Evolutionary conservation across 92 coral and sea anemone genomes (phyloP).

Genomic region (Parazoanthus swiftii): DNA sequence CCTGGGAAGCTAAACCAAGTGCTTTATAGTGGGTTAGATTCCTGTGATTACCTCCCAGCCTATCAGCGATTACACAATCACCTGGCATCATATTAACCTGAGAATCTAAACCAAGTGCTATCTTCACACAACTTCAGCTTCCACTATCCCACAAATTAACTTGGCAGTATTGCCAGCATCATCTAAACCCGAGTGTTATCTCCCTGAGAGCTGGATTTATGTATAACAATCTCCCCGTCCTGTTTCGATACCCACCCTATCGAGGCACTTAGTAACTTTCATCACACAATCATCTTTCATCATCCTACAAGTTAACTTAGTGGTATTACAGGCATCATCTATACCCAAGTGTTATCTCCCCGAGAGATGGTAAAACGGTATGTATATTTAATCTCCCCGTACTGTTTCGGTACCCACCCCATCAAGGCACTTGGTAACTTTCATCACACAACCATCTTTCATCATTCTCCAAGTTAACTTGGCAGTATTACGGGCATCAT

Average conservation of each 20-base stretch:
- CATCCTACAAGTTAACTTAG: constrained; percentile 65
- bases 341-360: constrained; percentile 75
- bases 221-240: neutral
- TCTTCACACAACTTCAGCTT: constrained; percentile 49
- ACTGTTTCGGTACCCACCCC: constrained; percentile 71
- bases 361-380: neutral
- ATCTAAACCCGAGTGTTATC: constrained; percentile 59
- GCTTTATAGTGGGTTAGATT: neutral
- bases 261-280: constrained; percentile 66
- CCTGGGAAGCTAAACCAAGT: neutral
- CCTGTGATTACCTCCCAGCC: neutral
- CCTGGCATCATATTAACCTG: neutral
- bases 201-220: constrained; percentile 26
- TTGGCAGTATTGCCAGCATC: neutral
- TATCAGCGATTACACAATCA: neutral
- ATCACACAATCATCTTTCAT: constrained; percentile 62
- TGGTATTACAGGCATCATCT: constrained; percentile 75
- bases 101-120: neutral
- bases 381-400: neutral
- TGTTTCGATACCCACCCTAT: constrained; percentile 59
- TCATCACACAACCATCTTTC: constrained; percentile 79
- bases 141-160: constrained; percentile 38
- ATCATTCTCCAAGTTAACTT: constrained; percentile 81
- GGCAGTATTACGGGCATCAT: constrained; percentile 90
- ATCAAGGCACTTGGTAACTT: constrained; percentile 69